These are phyloP conservation scores for Diarsia mendica DNA, from an alignment of 2,888 invertebrate genomes.

Conservation along the genomic window DNA sequence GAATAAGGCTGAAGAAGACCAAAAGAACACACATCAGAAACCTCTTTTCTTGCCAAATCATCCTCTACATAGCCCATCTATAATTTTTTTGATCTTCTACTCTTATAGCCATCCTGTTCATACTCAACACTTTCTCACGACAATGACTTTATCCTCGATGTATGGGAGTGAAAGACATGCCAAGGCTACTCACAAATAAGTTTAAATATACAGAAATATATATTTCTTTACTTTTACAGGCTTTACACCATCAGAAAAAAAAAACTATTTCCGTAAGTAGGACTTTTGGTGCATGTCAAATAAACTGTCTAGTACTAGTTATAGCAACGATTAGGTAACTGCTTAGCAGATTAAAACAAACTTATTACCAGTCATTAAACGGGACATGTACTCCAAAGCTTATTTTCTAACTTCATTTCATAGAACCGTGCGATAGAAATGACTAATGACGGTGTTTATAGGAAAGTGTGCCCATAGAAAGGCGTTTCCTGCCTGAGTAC, in stretches of 20 bases:
- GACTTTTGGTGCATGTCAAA: neutral
- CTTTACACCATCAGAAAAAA: neutral
- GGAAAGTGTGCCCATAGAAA: constrained; percentile 49
- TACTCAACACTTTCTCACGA: neutral
- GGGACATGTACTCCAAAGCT: neutral
- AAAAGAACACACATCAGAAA: too few species aligned
- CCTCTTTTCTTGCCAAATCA: too few species aligned
- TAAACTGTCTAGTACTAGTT: neutral
- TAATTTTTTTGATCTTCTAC: too few species aligned
- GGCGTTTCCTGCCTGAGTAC: constrained; percentile 12
- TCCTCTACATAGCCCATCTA: too few species aligned
- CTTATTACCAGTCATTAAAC: neutral
- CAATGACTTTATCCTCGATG: too few species aligned
- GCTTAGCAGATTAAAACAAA: constrained; percentile 5
- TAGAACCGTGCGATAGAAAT: constrained; percentile 27
- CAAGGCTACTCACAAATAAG: neutral
- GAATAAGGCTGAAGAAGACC: too few species aligned
- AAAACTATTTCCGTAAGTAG: neutral
- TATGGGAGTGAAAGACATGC: neutral
- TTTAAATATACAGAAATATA: too few species aligned
- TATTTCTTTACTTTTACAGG: too few species aligned
- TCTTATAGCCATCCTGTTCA: too few species aligned
- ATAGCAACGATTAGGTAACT: neutral
- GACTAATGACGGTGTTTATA: constrained; percentile 42
- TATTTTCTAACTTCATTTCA: constrained; percentile 28